These are phyloP conservation scores for Sarcophaga caerulescens DNA, from an alignment of 2,888 invertebrate species.

Conservation along the genomic window DNA sequence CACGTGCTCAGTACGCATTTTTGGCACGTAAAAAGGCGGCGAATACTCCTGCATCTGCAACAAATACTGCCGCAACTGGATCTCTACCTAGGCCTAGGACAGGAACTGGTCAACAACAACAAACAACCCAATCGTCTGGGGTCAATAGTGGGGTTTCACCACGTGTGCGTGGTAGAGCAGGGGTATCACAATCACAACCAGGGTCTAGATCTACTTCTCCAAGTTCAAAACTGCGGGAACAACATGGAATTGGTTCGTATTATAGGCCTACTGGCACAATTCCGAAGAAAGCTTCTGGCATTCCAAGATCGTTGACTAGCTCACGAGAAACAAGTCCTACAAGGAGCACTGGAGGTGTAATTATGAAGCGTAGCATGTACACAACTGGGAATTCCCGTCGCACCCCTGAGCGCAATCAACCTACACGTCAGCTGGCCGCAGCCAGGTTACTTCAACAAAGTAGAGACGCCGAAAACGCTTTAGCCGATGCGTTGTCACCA, in stretches of 20 bases:
- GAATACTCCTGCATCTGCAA: constrained; percentile 51
- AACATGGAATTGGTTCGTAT: constrained; percentile 80
- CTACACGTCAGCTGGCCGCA: constrained; percentile 85
- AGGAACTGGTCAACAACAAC: constrained; percentile 80
- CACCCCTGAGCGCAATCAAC: constrained; percentile 82
- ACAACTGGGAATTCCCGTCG: constrained; percentile 77
- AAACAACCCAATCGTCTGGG: constrained; percentile 83
- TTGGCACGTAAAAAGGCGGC: constrained; percentile 86
- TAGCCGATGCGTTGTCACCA: constrained; percentile 85
- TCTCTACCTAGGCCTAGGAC: constrained; percentile 74
- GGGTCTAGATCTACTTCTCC: constrained; percentile 97
- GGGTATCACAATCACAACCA: constrained; percentile 96
- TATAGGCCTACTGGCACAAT: constrained; percentile 82
- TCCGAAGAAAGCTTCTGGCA: constrained; percentile 87
- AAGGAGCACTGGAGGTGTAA: constrained; percentile 77
- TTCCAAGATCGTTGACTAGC: constrained; percentile 86
- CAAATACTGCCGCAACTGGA: constrained; percentile 69
- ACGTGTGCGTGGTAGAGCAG: constrained; percentile 84
- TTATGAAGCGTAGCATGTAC: constrained; percentile 78
- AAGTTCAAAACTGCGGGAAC: constrained; percentile 91
- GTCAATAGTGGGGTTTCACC: constrained; percentile 78
- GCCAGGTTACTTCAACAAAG: constrained; percentile 92
- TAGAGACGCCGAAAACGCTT: constrained; percentile 91
- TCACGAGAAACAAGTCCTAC: constrained; percentile 87
- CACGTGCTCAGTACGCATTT: constrained; percentile 90